Percentiles rank a stretch among this genome's conserved stretches.
These are phyloP conservation scores for Apeltes quadracus DNA, from an alignment of 2,113 vertebrate species.

Conservation along the genomic window DNA sequence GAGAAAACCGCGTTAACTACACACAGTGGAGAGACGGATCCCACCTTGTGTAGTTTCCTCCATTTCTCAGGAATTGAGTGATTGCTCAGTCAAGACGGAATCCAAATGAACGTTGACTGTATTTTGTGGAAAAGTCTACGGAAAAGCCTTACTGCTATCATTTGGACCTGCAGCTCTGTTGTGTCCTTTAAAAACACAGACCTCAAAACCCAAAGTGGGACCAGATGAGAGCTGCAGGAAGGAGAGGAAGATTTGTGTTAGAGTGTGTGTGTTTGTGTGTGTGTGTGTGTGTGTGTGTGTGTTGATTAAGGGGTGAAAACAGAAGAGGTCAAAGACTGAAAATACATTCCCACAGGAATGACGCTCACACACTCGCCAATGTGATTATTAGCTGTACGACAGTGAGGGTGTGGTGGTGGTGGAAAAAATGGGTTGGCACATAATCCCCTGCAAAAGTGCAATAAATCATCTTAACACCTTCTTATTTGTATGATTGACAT, in stretches of 20 bases:
- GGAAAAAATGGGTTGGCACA: background rate
- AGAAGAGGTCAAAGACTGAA: slow-evolving; percentile 54
- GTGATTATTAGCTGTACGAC: slow-evolving; percentile 56
- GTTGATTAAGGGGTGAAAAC: slow-evolving; percentile 43
- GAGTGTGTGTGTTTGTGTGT: slow-evolving; percentile 28
- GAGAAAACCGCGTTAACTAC: slow-evolving; percentile 6
- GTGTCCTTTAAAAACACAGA: slow-evolving; percentile 53
- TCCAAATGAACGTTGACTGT: slow-evolving; percentile 39
- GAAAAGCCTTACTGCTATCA: slow-evolving; percentile 31
- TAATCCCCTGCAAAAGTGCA: background rate
- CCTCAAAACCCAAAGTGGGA: slow-evolving; percentile 69
- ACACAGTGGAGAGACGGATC: slow-evolving; percentile 3
- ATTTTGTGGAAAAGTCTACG: slow-evolving; percentile 34
- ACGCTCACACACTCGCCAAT: slow-evolving; percentile 31
- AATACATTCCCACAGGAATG: slow-evolving; percentile 64
- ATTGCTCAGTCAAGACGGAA: slow-evolving; percentile 28
- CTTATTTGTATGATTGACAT: background rate
- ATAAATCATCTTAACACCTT: background rate
- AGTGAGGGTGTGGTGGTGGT: slow-evolving; percentile 43
- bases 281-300: slow-evolving; percentile 29
- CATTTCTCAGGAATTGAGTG: slow-evolving; percentile 8
- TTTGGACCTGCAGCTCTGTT: slow-evolving; percentile 41
- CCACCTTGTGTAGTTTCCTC: background rate
- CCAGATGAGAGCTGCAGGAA: slow-evolving; percentile 59
- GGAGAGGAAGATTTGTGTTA: slow-evolving; percentile 39